A percentile compares a stretch with the other conserved stretches of the same genome.
Conservation (phyloP, 53 echinoderm and acorn worm genomes). For the Glandiceps talaboti region DNA sequence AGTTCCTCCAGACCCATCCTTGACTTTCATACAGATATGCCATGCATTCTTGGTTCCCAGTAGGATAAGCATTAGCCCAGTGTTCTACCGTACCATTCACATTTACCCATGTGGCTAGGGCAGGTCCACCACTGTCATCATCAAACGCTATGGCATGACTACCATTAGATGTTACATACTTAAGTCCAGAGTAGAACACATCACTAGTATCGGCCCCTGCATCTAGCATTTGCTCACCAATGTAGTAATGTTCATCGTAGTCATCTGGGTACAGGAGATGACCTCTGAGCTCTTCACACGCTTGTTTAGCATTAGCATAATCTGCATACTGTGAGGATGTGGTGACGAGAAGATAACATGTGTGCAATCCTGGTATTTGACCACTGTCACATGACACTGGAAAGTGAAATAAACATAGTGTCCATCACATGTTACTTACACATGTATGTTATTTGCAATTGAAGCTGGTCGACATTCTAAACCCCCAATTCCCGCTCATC, state of each 20-base stretch:
- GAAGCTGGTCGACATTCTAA: too few relatives aligned
- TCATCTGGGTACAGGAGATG: constrained; percentile 34
- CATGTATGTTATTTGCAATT: too few relatives aligned
- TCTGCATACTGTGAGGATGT: constrained; percentile 34
- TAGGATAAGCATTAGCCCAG: constrained; percentile 55
- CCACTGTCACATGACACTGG: constrained; percentile 47
- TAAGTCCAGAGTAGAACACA: constrained; percentile 15
- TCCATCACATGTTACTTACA: too few relatives aligned
- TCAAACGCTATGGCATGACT: constrained; percentile 10
- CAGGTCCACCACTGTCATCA: constrained; percentile 20
- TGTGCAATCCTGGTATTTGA: constrained; percentile 32
- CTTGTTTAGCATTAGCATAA: constrained; percentile 12
- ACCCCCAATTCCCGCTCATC: too few relatives aligned
- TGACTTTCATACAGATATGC: constrained; percentile 25
- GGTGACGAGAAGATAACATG: constrained; percentile 45
- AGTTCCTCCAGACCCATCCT: constrained; percentile 51
- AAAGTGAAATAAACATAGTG: constrained; percentile 1
- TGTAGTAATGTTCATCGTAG: constrained; percentile 21
- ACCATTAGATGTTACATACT: not conserved
- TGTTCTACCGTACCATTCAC: constrained; percentile 11
- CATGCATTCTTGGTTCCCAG: constrained; percentile 35
- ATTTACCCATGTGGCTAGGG: constrained; percentile 10
- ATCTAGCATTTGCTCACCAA: not conserved
- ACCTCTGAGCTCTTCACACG: constrained; percentile 27
- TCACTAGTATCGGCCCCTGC: not conserved